phyloP scores from a whole-genome alignment of 2,113 vertebrate genomes.

The Dasypus novemcinctus region DNA sequence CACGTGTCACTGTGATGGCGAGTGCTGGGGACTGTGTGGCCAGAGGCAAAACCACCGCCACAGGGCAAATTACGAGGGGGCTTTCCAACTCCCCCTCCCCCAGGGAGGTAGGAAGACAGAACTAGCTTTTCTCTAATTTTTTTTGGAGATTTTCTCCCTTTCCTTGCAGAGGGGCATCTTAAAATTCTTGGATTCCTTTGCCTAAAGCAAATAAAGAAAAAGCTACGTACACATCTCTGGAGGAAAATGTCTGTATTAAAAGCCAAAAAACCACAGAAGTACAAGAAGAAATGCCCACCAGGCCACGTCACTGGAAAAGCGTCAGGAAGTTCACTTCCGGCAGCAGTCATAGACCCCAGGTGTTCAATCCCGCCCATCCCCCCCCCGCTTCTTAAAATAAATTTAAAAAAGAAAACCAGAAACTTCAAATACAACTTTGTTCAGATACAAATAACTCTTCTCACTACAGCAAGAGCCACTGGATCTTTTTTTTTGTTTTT shows the following conservation, averaged over 20 bases:
- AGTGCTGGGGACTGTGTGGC: neutral
- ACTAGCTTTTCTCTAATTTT: fast-evolving
- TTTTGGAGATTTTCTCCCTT: neutral
- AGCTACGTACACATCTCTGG: slow-evolving; percentile 67
- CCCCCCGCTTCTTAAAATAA: slow-evolving; percentile 57
- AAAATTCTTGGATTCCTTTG: slow-evolving; percentile 37
- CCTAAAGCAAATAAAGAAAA: slow-evolving; percentile 69
- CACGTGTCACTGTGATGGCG: neutral
- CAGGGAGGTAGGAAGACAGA: neutral
- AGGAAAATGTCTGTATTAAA: slow-evolving; percentile 86
- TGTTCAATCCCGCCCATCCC: slow-evolving; percentile 65
- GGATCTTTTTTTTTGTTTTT: slow-evolving; percentile 36
- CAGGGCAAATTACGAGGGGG: neutral
- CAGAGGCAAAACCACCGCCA: neutral
- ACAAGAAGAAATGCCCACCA: slow-evolving; percentile 80
- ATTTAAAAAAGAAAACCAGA: slow-evolving; percentile 61
- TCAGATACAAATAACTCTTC: slow-evolving; percentile 78
- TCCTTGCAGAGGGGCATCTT: neutral
- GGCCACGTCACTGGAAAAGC: slow-evolving; percentile 76
- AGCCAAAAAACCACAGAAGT: slow-evolving; percentile 74
- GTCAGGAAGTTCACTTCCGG: slow-evolving; percentile 77
- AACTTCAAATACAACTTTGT: slow-evolving; percentile 68
- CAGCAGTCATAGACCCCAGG: slow-evolving; percentile 60
- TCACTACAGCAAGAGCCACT: slow-evolving; percentile 72
- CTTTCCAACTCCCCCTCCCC: neutral